A percentile compares a stretch with the other conserved stretches of the same genome.
phyloP scores from a whole-genome alignment of 2,113 vertebrate genomes.

The Amphiprion percula region DNA sequence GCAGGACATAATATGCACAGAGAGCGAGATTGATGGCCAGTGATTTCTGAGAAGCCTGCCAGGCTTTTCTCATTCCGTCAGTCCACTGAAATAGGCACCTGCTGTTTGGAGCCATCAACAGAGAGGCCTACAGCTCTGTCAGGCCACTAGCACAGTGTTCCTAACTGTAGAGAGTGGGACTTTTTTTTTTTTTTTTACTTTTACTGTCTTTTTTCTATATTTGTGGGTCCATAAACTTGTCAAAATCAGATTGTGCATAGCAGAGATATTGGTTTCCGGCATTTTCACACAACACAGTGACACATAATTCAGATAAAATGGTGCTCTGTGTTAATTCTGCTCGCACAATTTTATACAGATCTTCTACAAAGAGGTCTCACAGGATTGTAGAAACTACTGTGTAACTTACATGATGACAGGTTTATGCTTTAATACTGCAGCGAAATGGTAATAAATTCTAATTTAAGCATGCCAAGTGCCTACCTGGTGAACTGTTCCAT shows the following conservation, averaged over 20 bases:
- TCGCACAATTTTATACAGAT: not conserved
- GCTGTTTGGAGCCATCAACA: slow-evolving; percentile 82
- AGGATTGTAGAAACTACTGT: not conserved
- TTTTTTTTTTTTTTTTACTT: not conserved
- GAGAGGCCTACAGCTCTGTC: slow-evolving; percentile 68
- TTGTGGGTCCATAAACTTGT: not conserved
- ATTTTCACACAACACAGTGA: not conserved
- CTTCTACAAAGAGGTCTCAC: not conserved
- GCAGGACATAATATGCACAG: slow-evolving; percentile 42
- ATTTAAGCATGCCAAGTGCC: slow-evolving; percentile 14
- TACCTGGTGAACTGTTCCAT: slow-evolving; percentile 93
- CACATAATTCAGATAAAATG: not conserved
- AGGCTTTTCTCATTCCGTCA: slow-evolving; percentile 77
- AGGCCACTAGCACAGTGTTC: slow-evolving; percentile 31
- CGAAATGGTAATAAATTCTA: not conserved
- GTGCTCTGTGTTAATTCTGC: not conserved
- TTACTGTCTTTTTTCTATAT: not conserved
- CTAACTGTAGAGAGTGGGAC: not conserved
- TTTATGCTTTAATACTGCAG: not conserved
- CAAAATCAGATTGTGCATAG: not conserved
- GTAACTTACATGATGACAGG: no score
- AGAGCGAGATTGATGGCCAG: slow-evolving; percentile 75
- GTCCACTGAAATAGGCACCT: slow-evolving; percentile 81
- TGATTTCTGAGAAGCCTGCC: slow-evolving; percentile 81
- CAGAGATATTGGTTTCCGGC: not conserved